These are phyloP conservation scores for Aethina tumida DNA, from an alignment of 1,140 invertebrate species.

Conservation along the genomic window DNA sequence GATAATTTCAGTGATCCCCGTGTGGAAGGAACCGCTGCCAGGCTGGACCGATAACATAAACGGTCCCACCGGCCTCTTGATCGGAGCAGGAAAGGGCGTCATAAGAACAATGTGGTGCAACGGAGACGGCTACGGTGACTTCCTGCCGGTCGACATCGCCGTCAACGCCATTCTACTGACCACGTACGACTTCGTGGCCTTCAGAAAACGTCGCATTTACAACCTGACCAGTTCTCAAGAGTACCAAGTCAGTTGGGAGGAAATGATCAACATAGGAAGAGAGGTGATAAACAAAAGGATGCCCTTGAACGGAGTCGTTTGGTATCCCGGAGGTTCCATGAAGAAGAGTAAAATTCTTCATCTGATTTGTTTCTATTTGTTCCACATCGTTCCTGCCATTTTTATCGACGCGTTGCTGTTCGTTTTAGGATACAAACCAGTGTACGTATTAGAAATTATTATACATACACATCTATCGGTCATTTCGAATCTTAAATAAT, in stretches of 20 bases:
- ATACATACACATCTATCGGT: too few relatives aligned
- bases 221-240: constrained; percentile 66
- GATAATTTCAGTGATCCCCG: constrained; percentile 53
- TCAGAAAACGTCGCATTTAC: constrained; percentile 44
- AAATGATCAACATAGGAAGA: constrained; percentile 78
- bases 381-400: constrained; percentile 77
- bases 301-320: constrained; percentile 68
- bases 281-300: constrained; percentile 59
- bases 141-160: constrained; percentile 75
- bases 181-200: constrained; percentile 49
- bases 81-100: constrained; percentile 75
- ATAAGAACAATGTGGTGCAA: constrained; percentile 77
- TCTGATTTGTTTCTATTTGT: constrained; percentile 68
- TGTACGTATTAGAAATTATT: constrained; percentile 47
- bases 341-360: constrained; percentile 67
- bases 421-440: constrained; percentile 68
- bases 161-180: constrained; percentile 65
- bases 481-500: too few relatives aligned
- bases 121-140: constrained; percentile 67
- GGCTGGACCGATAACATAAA: constrained; percentile 95
- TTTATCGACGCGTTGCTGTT: constrained; percentile 66
- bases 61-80: constrained; percentile 70
- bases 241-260: constrained; percentile 69
- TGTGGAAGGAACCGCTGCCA: constrained; percentile 67
- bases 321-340: constrained; percentile 85